phyloP scores from a whole-genome alignment of 2,888 invertebrate species.

The Lamproptera curius region DNA sequence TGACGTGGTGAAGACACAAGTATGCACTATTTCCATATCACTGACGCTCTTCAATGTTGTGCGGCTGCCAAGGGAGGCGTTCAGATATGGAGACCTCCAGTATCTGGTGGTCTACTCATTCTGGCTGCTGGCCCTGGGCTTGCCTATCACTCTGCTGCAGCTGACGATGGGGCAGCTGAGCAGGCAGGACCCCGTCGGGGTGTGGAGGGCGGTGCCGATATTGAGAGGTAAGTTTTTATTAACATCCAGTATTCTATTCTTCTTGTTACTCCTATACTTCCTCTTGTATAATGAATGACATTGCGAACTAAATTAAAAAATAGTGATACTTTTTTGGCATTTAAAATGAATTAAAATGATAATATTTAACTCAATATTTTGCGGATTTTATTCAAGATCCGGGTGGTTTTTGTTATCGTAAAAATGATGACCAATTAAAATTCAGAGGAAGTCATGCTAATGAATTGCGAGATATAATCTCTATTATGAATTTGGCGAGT shows the following conservation, averaged over 20 bases:
- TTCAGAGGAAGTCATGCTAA: not conserved
- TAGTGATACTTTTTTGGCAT: not conserved
- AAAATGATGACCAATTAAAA: constrained; percentile 10
- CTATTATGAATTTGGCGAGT: not conserved
- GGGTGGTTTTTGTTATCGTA: constrained; percentile 5
- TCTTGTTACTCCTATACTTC: not conserved
- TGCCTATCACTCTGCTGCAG: constrained; percentile 79
- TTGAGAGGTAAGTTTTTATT: constrained; percentile 76
- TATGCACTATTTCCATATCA: constrained; percentile 79
- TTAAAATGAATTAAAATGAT: not conserved
- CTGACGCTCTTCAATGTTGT: constrained; percentile 80
- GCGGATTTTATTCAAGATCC: not conserved
- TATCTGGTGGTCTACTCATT: constrained; percentile 80
- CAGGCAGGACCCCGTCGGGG: constrained; percentile 81
- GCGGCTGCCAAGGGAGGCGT: constrained; percentile 78
- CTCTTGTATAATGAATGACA: not conserved
- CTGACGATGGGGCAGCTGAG: constrained; percentile 82
- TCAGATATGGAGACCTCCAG: constrained; percentile 79
- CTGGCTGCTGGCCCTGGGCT: constrained; percentile 76
- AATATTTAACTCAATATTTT: not conserved
- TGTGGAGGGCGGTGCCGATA: constrained; percentile 82
- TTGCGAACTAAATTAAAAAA: not conserved
- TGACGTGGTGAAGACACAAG: constrained; percentile 59
- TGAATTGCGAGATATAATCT: not conserved
- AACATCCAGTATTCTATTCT: too few relatives aligned